Evolutionary conservation across 2,113 vertebrate genomes (phyloP).

Genomic region (Sturnus vulgaris): DNA sequence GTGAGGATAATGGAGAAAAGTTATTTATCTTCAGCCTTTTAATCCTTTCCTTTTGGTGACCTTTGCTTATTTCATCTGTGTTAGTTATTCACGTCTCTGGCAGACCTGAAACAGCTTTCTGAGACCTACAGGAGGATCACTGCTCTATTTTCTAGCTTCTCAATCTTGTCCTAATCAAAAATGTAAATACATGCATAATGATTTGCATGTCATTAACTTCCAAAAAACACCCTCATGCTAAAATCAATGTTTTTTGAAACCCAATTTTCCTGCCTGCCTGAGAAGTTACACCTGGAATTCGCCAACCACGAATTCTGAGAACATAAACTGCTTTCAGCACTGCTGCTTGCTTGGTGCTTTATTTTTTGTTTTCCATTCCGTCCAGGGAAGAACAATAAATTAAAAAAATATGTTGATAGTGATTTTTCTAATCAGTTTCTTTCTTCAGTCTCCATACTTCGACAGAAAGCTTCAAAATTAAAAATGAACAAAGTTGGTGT

Average conservation of each 20-base stretch:
- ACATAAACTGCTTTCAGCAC: neutral
- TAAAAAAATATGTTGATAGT: neutral
- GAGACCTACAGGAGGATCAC: neutral
- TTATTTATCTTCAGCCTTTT: neutral
- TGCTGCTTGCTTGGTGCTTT: neutral
- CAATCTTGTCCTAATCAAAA: constrained; percentile 39
- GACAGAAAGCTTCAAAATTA: neutral
- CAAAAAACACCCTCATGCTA: neutral
- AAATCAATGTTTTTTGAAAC: neutral
- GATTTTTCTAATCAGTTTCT: neutral
- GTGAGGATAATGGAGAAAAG: neutral
- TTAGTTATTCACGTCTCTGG: neutral
- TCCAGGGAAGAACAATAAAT: neutral
- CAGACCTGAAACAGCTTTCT: neutral
- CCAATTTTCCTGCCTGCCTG: neutral
- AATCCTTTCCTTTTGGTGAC: neutral
- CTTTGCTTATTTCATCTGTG: neutral
- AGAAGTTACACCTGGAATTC: constrained; percentile 39
- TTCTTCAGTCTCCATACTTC: neutral
- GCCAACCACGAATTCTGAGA: neutral
- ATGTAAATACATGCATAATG: constrained; percentile 37
- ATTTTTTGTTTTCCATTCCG: neutral
- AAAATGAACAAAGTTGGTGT: neutral
- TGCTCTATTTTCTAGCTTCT: constrained; percentile 27
- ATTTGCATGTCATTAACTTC: constrained; percentile 48